A percentile compares a stretch with the other conserved stretches of the same genome.
Evolutionary conservation across 2,797 vertebrate genomes (phyloP).

Genomic region (Allochrocebus solatus): DNA sequence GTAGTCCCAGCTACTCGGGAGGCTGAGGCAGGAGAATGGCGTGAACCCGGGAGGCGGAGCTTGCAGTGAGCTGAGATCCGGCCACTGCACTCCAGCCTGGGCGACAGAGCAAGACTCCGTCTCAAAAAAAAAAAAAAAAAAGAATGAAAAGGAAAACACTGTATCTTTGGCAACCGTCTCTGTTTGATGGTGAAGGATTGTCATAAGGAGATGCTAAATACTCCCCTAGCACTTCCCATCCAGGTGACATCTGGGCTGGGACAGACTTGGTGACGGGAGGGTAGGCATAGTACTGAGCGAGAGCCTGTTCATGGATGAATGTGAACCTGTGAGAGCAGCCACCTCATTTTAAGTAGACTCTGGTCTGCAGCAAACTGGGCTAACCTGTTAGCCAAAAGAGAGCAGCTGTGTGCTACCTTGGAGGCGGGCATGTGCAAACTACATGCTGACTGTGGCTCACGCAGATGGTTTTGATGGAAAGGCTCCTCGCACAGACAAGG

Average conservation of each 20-base stretch:
- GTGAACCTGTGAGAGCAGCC: background rate
- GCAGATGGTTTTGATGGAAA: background rate
- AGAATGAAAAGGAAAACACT: background rate
- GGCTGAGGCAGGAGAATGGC: no score
- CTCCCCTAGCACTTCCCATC: background rate
- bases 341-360: background rate
- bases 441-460: rapidly evolving
- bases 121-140: no score
- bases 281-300: background rate
- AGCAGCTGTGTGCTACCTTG: background rate
- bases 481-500: background rate
- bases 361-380: background rate
- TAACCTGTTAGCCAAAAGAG: background rate
- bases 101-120: rapidly evolving
- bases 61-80: no score
- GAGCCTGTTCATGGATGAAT: background rate
- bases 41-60: no score
- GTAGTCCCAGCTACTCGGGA: no score
- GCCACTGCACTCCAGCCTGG: no score
- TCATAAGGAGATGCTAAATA: background rate
- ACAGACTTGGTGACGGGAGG: background rate
- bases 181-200: background rate
- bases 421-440: rapidly evolving
- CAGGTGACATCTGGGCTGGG: rapidly evolving
- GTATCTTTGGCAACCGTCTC: background rate